Evolutionary conservation across 2,797 vertebrate species (phyloP).

Genomic region (Parotocinclus haroldoi): DNA sequence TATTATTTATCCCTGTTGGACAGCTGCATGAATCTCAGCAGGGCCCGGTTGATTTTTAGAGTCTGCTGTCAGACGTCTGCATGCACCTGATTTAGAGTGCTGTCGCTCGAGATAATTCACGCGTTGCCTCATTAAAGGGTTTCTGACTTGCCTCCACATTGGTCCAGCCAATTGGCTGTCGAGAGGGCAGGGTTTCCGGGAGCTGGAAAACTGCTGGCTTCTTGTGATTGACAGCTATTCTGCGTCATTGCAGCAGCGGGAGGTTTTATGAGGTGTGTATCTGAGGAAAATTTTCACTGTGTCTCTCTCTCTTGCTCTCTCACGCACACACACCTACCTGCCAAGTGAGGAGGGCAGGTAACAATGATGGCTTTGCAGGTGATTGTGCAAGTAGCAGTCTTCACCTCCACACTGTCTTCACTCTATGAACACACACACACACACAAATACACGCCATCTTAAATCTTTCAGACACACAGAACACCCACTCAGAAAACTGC

Average conservation of each 20-base stretch:
- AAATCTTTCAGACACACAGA: neutral
- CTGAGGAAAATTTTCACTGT: neutral
- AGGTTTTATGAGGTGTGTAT: conserved; percentile 19
- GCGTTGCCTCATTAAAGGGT: conserved; percentile 65
- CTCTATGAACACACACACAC: conserved; percentile 46
- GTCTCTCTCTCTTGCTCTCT: conserved; percentile 2
- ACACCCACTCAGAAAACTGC: conserved; percentile 19
- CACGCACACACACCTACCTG: conserved; percentile 66
- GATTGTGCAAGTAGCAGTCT: conserved; percentile 48
- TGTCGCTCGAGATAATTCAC: conserved; percentile 66
- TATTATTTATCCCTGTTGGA: conserved; percentile 7
- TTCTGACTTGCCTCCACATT: conserved; percentile 1
- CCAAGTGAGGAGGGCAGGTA: conserved; percentile 72
- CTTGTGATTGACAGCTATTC: conserved; percentile 34
- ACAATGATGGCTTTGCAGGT: conserved; percentile 68
- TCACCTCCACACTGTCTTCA: conserved; percentile 41
- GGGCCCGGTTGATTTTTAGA: conserved; percentile 8
- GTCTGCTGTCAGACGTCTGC: conserved; percentile 49
- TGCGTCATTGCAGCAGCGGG: conserved; percentile 30
- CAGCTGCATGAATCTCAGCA: conserved; percentile 7
- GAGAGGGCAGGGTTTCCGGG: neutral
- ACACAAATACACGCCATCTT: conserved; percentile 13
- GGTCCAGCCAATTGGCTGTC: neutral
- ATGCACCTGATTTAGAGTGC: conserved; percentile 59
- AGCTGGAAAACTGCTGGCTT: neutral